phyloP scores from a whole-genome alignment of 35 echinoderm and acorn worm genomes.

The Heliocidaris tuberculata region DNA sequence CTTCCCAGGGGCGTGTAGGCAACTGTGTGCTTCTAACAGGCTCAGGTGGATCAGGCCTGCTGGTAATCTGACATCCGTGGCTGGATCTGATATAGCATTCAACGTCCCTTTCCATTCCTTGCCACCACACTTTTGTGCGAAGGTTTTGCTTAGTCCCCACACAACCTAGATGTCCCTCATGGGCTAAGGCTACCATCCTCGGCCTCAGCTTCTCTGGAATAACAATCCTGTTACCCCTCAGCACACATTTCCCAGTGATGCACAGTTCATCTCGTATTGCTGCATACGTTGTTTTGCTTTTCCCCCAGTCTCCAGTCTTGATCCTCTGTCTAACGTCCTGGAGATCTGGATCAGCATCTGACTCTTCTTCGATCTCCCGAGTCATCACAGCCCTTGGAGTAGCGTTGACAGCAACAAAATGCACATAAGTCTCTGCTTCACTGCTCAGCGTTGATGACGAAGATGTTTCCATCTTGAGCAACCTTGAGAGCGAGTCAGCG shows the following conservation, averaged over 20 bases:
- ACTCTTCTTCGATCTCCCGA: too few species aligned
- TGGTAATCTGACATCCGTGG: constrained; percentile 52
- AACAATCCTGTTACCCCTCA: constrained; percentile 18
- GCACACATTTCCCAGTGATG: neutral
- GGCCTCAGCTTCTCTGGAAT: too few species aligned
- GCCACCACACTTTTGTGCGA: constrained; percentile 59
- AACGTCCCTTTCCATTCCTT: constrained; percentile 40
- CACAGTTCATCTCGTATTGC: neutral
- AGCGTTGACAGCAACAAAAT: neutral
- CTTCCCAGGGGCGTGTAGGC: too few species aligned
- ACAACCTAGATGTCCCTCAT: constrained; percentile 50
- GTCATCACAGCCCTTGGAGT: too few species aligned
- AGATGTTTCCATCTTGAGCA: too few species aligned
- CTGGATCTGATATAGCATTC: constrained; percentile 35
- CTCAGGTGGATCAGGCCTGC: constrained; percentile 35
- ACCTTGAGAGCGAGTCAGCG: too few species aligned
- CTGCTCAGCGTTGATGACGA: neutral
- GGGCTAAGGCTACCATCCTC: too few species aligned
- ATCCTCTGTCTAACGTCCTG: neutral
- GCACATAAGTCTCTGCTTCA: neutral
- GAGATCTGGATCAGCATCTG: neutral
- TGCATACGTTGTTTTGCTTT: neutral
- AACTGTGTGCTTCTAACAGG: too few species aligned
- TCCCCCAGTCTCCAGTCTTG: neutral
- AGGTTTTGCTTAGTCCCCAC: constrained; percentile 50